A percentile compares a stretch with the other conserved stretches of the same genome.
These are phyloP conservation scores for Palaemon carinicauda DNA, from an alignment of 1,140 invertebrate species.

Conservation along the genomic window DNA sequence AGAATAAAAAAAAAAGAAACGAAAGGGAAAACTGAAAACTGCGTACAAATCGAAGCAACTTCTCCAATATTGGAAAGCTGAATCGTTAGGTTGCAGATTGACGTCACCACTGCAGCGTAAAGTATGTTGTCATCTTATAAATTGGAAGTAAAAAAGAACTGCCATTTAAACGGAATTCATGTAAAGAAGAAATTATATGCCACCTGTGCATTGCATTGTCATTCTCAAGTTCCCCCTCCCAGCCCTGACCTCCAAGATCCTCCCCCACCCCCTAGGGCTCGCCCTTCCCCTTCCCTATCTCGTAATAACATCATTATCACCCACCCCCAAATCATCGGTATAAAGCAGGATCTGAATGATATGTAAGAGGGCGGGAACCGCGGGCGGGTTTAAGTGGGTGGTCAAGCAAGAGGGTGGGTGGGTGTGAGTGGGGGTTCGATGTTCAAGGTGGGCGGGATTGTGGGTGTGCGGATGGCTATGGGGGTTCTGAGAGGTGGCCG, in stretches of 20 bases:
- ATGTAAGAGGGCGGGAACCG: not conserved
- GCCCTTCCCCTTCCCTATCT: not conserved
- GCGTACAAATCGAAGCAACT: no score
- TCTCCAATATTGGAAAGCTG: no score
- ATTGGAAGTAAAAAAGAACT: no score
- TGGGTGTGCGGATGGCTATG: not conserved
- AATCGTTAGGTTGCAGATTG: no score
- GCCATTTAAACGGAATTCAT: no score
- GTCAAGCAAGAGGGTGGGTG: not conserved
- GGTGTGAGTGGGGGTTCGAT: not conserved
- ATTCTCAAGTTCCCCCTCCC: not conserved
- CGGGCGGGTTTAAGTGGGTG: not conserved
- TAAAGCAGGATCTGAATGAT: not conserved
- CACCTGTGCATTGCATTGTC: not conserved
- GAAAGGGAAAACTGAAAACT: no score
- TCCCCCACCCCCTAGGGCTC: not conserved
- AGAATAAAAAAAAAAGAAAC: no score
- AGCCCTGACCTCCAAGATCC: not conserved
- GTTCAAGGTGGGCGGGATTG: not conserved
- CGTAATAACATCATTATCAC: no score
- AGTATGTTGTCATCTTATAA: no score
- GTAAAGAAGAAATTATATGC: not conserved
- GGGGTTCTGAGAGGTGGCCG: slow-evolving; percentile 1
- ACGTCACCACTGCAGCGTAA: no score
- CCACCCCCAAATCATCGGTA: not conserved